Conservation (phyloP, 2,888 invertebrate species). For the Heliconius aoede region DNA sequence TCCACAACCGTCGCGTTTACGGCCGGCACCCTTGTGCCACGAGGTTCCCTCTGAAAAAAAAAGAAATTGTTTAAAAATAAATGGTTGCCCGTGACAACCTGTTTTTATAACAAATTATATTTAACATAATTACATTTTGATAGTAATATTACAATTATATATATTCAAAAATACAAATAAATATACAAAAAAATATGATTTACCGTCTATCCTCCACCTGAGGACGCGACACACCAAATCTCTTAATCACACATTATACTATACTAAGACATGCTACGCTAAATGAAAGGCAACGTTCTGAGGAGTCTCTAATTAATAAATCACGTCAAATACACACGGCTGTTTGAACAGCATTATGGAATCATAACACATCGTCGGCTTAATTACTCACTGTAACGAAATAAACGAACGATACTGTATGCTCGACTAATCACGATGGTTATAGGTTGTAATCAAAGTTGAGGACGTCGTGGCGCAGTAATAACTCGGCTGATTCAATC, state of each 20-base stretch:
- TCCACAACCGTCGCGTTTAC: too few relatives aligned
- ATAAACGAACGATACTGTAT: not conserved
- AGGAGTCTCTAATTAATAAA: conserved; percentile 45
- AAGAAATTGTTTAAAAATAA: too few relatives aligned
- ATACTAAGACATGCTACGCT: conserved; percentile 49
- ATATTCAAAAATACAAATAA: not conserved
- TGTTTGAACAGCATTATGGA: conserved; percentile 15
- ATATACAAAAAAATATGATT: not conserved
- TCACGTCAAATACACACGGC: conserved; percentile 34
- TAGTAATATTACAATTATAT: not conserved
- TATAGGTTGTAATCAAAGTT: not conserved
- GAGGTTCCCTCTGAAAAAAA: too few relatives aligned
- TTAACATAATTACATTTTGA: not conserved
- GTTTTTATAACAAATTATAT: too few relatives aligned
- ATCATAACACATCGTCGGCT: conserved; percentile 14
- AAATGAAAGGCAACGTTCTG: conserved; percentile 55
- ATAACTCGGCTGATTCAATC: too few relatives aligned
- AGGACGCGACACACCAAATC: conserved; percentile 41
- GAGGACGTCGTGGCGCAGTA: too few relatives aligned
- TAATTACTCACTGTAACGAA: conserved; percentile 15
- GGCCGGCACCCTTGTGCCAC: too few relatives aligned
- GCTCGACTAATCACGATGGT: too few relatives aligned
- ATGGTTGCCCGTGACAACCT: too few relatives aligned
- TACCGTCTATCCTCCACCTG: conserved; percentile 41
- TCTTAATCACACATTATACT: conserved; percentile 50